Base-by-base conservation (phyloP, 2,888 invertebrate genomes). In the Clanis bilineata region DNA sequence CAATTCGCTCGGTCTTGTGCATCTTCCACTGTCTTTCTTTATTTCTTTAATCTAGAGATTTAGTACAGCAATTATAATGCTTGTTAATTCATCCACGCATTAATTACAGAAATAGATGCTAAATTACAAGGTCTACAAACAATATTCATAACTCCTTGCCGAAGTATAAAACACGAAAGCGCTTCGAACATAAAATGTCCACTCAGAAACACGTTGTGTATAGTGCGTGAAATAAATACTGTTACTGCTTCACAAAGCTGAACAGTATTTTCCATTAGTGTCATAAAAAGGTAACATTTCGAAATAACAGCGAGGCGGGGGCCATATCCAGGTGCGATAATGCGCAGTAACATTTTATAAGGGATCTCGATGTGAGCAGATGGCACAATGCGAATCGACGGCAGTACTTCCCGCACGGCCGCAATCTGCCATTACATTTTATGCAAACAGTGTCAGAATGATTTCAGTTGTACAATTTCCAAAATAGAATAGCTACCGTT, bases 301-400 rank as follows among this genome's bases (percentile, higher is more conserved):
- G 83, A 85, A 88, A 89, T 85, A 88, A 88, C 84, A 83, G 77
- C 83, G 80, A 80, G 80, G 79, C 81, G 78, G 74, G 74, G 70
- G 77, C 83, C 78, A 75, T 85, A 86, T 85, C 82, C 90, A 88
- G 84, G 88, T 89, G 90, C 85, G 87, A 87, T 90, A 90, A 90
- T 88, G 86, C 82, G 90, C 87, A 86, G 86, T 90, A 87, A 90
- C 90, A 88, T 90, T 90, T 90, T 90, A 90, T 88, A 90, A 88
- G 88, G 90, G 89, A 88, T 88, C 88, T 84, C 82, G 88, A 90
- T 88, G 89, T 83, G 87, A 85, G 88, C 90, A 89, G 89, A 90
- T 90, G 90, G 90, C 84, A 85, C 85, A 83, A 86, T 82, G 82
- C 76, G 88, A 86, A 86, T 86, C 85, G 87, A 80, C 82, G 81